Conservation (phyloP, 2,888 invertebrate species). For the Cosmorhoe ocellata region DNA sequence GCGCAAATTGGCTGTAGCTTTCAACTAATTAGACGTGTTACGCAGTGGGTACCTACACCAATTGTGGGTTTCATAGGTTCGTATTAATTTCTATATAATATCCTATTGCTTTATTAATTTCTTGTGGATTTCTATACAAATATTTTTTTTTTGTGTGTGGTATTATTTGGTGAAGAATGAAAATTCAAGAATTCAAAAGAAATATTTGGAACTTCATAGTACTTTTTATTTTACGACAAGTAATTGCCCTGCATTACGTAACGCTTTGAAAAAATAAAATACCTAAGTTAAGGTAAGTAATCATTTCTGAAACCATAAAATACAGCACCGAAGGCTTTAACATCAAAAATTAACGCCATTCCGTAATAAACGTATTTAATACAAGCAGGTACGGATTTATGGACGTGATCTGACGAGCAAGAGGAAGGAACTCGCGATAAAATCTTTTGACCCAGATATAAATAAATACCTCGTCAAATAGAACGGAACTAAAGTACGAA, state of each 20-base stretch:
- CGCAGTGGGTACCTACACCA: constrained; percentile 1
- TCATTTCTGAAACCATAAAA: constrained; percentile 10
- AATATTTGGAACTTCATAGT: too few species aligned
- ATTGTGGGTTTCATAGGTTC: constrained; percentile 11
- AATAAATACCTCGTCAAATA: constrained; percentile 15
- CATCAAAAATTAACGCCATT: constrained; percentile 25
- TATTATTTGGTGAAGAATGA: too few species aligned
- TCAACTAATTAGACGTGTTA: constrained; percentile 32
- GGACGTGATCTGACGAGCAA: constrained; percentile 22
- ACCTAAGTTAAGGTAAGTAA: background rate
- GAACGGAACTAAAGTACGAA: constrained; percentile 17
- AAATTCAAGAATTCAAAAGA: too few species aligned
- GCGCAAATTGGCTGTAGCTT: constrained; percentile 38
- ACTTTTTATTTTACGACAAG: too few species aligned
- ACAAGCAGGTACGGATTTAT: constrained; percentile 25
- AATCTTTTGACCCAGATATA: constrained; percentile 30
- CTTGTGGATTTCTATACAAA: too few species aligned
- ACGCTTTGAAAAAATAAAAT: too few species aligned
- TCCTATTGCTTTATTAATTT: too few species aligned
- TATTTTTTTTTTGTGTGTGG: too few species aligned
- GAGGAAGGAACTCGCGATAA: constrained; percentile 29
- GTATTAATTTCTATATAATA: background rate
- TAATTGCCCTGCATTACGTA: too few species aligned
- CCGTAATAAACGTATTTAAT: constrained; percentile 27
- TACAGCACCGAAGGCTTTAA: constrained; percentile 12